These are phyloP conservation scores for Phrynosoma blainvillii DNA, from an alignment of 2,113 vertebrate species.

Conservation along the genomic window DNA sequence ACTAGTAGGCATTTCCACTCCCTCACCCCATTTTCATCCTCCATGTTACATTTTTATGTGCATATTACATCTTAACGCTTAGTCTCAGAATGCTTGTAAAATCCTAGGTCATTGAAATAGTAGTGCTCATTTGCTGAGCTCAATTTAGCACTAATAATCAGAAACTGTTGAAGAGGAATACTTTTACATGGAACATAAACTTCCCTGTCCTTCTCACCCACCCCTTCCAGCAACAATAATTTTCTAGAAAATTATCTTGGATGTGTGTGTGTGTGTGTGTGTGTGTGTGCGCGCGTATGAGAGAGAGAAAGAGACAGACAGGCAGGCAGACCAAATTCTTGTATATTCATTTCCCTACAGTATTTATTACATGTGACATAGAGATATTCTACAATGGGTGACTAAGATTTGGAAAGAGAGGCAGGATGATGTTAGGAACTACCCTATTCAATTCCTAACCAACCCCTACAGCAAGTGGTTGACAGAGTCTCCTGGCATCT, in stretches of 20 bases:
- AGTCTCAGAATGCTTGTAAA: constrained; percentile 73
- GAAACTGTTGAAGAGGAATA: constrained; percentile 76
- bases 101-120: constrained; percentile 74
- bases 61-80: constrained; percentile 62
- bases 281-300: too few relatives aligned
- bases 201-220: constrained; percentile 53
- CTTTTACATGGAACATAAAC: constrained; percentile 75
- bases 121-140: constrained; percentile 77
- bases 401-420: background rate
- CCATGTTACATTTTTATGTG: constrained; percentile 41
- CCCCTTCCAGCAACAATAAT: constrained; percentile 50
- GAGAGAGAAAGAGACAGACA: too few relatives aligned
- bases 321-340: too few relatives aligned
- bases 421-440: too few relatives aligned
- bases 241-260: constrained; percentile 69
- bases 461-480: too few relatives aligned
- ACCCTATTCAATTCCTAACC: too few relatives aligned
- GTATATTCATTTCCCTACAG: background rate
- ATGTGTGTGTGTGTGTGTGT: constrained; percentile 66
- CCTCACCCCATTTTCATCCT: constrained; percentile 36
- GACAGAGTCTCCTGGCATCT: too few relatives aligned
- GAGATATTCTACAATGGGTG: background rate
- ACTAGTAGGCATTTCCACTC: constrained; percentile 12
- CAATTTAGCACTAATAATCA: constrained; percentile 82
- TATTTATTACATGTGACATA: background rate